A percentile compares a stretch with the other conserved stretches of the same genome.
These are phyloP conservation scores for Connochaetes taurinus DNA, from an alignment of 2,113 vertebrate species.

Conservation along the genomic window DNA sequence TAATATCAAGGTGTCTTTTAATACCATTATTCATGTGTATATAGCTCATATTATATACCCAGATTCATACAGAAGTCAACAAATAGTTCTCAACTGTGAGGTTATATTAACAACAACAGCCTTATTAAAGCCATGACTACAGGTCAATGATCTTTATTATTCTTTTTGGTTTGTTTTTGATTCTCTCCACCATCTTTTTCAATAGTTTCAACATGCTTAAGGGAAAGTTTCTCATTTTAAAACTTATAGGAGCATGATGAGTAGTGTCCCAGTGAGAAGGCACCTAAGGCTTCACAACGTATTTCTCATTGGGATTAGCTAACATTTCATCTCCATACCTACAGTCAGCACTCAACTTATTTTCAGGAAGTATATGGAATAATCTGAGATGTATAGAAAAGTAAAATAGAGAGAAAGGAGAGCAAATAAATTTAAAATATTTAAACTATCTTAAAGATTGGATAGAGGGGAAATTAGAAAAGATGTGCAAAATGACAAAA, in stretches of 20 bases:
- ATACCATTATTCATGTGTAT: not conserved
- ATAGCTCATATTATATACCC: not conserved
- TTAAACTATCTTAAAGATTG: not conserved
- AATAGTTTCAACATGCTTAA: not conserved
- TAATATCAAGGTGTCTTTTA: not conserved
- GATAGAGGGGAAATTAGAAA: not conserved
- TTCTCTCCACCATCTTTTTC: not conserved
- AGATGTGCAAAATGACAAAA: not conserved
- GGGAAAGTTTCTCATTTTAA: not conserved
- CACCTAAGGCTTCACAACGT: too few species aligned
- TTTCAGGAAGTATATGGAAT: not conserved
- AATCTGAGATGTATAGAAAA: not conserved
- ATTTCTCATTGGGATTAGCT: not conserved
- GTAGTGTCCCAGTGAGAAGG: not conserved
- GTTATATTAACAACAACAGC: not conserved
- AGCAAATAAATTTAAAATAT: not conserved
- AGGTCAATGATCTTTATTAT: not conserved
- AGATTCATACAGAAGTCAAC: not conserved
- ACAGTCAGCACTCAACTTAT: not conserved
- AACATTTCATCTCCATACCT: not conserved
- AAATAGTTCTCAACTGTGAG: not conserved
- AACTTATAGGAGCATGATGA: not conserved
- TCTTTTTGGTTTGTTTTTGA: not conserved
- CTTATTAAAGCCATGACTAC: not conserved
- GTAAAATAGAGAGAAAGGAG: not conserved